Evolutionary conservation across 2,797 vertebrate genomes (phyloP).

Genomic region (Okamejei kenojei): DNA sequence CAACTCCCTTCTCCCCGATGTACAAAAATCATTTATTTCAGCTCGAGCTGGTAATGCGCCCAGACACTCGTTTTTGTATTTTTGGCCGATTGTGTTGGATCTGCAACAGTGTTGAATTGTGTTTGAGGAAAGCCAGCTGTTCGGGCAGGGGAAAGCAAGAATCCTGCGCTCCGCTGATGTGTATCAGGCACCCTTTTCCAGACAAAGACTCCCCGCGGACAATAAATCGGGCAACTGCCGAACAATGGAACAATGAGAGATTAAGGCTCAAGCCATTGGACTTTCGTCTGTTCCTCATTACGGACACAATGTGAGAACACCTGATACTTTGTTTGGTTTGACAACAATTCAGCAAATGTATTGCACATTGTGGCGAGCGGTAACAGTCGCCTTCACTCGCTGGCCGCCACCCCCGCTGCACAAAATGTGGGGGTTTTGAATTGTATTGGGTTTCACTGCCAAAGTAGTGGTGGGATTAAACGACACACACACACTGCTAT

Average conservation of each 20-base stretch:
- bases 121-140: constrained; percentile 21
- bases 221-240: not conserved
- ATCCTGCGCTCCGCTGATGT: not conserved
- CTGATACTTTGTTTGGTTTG: not conserved
- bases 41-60: not conserved
- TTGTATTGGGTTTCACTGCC: not conserved
- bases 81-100: constrained; percentile 8
- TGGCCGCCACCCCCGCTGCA: not conserved
- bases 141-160: not conserved
- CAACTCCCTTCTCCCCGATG: not conserved
- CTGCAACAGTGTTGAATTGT: constrained; percentile 12
- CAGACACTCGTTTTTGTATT: not conserved
- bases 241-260: constrained; percentile 12
- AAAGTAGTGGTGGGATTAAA: not conserved
- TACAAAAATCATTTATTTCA: not conserved
- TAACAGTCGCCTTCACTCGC: not conserved
- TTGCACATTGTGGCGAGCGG: not conserved
- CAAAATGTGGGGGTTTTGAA: not conserved
- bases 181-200: not conserved
- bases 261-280: not conserved
- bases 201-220: not conserved
- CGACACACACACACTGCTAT: too few relatives aligned
- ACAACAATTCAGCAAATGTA: not conserved
- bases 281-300: not conserved
- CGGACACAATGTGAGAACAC: not conserved